phyloP scores from a whole-genome alignment of 35 echinoderm and acorn worm genomes.

The Stichopus chloronotus region DNA sequence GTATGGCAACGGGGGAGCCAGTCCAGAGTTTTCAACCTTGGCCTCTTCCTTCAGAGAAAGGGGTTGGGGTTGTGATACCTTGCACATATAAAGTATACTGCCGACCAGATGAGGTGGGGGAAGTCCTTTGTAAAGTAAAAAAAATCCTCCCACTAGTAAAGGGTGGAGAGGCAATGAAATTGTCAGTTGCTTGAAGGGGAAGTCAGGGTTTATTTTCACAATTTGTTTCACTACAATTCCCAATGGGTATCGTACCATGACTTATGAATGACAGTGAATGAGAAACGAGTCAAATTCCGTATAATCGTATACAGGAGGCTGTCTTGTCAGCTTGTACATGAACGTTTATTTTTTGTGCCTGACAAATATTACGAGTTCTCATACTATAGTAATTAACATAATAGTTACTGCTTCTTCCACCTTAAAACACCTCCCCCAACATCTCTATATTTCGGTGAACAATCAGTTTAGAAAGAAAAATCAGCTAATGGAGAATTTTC shows the following conservation, averaged over 20 bases:
- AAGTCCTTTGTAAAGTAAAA: slow-evolving; percentile 1
- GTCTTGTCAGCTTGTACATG: not conserved
- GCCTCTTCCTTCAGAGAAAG: slow-evolving; percentile 15
- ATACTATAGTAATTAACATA: no score
- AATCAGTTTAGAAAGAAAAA: no score
- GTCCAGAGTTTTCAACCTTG: slow-evolving; percentile 30
- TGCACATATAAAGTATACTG: slow-evolving; percentile 19
- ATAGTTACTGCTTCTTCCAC: no score
- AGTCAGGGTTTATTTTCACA: not conserved
- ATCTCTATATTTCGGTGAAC: no score
- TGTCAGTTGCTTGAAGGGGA: not conserved
- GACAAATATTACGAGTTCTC: not conserved
- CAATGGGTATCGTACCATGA: not conserved
- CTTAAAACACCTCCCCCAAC: not conserved
- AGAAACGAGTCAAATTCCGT: not conserved
- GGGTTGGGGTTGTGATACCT: slow-evolving; percentile 23
- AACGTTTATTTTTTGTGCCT: not conserved
- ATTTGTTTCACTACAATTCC: not conserved
- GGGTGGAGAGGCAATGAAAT: slow-evolving; percentile 22
- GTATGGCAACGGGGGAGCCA: slow-evolving; percentile 6
- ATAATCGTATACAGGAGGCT: not conserved
- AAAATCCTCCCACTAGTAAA: not conserved
- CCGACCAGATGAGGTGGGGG: not conserved
- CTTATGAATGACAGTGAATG: not conserved
- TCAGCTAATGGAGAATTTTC: no score